Conservation (phyloP, 64 coral and sea anemone genomes). For the Montipora capricornis region DNA sequence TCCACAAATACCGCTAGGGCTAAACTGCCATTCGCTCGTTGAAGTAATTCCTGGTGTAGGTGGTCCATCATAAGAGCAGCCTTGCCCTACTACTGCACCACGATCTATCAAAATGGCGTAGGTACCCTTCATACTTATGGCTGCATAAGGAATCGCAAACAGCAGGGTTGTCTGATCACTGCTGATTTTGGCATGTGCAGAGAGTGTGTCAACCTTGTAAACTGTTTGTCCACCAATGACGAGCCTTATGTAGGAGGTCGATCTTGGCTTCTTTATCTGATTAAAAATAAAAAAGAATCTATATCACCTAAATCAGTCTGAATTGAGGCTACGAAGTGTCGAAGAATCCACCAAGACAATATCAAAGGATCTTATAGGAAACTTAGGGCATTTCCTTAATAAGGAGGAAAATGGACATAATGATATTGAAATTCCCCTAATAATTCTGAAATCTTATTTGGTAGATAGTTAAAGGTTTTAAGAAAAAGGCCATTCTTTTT, state of each 20-base stretch:
- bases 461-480: no score
- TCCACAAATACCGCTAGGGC: neutral
- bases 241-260: neutral
- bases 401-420: no score
- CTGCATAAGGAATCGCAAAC: slow-evolving; percentile 13
- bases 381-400: no score
- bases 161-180: neutral
- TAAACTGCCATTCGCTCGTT: neutral
- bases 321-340: no score
- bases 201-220: slow-evolving; percentile 35
- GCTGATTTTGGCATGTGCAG: neutral
- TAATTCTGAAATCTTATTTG: no score
- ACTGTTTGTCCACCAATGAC: slow-evolving; percentile 7
- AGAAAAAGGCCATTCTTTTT: no score
- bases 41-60: slow-evolving; percentile 19
- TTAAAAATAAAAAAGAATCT: neutral
- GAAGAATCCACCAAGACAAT: no score
- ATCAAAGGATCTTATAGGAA: no score
- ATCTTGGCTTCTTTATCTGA: slow-evolving; percentile 40
- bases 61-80: slow-evolving; percentile 41
- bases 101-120: slow-evolving; percentile 44
- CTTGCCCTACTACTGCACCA: slow-evolving; percentile 24
- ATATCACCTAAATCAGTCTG: no score
- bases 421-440: no score
- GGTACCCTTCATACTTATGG: slow-evolving; percentile 30